phyloP scores from a whole-genome alignment of 1,140 invertebrate genomes.

The Neodiprion fabricii region DNA sequence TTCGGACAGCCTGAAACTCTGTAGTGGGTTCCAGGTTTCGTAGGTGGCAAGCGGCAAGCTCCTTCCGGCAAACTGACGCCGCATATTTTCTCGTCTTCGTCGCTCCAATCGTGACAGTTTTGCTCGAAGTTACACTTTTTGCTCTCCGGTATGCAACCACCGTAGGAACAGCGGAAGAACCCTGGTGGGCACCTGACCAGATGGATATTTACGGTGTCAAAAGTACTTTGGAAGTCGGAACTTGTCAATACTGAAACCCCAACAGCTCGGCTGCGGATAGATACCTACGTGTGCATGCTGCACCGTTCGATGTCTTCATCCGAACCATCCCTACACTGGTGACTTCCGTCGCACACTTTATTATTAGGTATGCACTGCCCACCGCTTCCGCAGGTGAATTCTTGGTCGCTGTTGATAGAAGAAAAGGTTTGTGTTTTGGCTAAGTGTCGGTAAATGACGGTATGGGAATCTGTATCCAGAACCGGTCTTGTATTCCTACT shows the following conservation, averaged over 20 bases:
- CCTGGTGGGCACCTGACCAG: conserved; percentile 44
- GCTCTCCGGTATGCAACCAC: conserved; percentile 62
- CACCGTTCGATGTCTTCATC: conserved; percentile 68
- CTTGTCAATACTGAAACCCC: too few relatives aligned
- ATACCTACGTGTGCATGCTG: conserved; percentile 29
- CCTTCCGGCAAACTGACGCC: conserved; percentile 33
- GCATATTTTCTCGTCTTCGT: conserved; percentile 56
- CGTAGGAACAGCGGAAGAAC: conserved; percentile 62
- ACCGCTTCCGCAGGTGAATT: conserved; percentile 51
- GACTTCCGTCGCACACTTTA: conserved; percentile 66
- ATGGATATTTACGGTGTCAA: too few relatives aligned
- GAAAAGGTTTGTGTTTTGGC: too few relatives aligned
- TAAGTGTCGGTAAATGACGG: too few relatives aligned
- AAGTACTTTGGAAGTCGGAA: too few relatives aligned
- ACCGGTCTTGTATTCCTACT: too few relatives aligned
- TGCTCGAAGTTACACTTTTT: conserved; percentile 46
- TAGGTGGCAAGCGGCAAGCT: conserved; percentile 42
- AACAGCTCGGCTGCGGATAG: too few relatives aligned
- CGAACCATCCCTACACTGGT: conserved; percentile 74
- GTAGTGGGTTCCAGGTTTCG: conserved; percentile 36
- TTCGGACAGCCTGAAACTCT: conserved; percentile 30
- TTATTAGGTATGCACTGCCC: conserved; percentile 63
- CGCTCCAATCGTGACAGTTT: conserved; percentile 64
- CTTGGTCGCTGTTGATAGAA: conserved; percentile 23
- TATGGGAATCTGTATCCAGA: too few relatives aligned